A percentile compares a stretch with the other conserved stretches of the same genome.
Conservation (phyloP, 2,888 invertebrate genomes). For the Parascotia fuliginaria region DNA sequence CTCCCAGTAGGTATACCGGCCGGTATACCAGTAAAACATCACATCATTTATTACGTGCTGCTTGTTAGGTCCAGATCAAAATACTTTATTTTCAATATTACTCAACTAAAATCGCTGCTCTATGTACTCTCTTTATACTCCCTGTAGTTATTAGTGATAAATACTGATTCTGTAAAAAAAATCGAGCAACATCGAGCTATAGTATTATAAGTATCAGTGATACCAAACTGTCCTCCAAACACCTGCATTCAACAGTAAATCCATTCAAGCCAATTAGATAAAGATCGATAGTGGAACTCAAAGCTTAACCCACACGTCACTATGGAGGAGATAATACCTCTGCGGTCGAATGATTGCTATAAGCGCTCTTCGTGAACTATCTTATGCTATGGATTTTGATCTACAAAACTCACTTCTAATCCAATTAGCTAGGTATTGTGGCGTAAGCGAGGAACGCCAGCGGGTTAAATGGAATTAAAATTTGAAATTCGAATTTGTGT, state of each 20-base stretch:
- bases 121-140: too few species aligned
- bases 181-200: too few species aligned
- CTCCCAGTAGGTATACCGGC: too few species aligned
- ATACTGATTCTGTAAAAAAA: too few species aligned
- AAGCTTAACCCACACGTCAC: conserved; percentile 14
- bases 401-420: conserved; percentile 64
- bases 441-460: conserved; percentile 41
- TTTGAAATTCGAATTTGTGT: conserved; percentile 1
- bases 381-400: conserved; percentile 47
- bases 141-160: too few species aligned
- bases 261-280: conserved; percentile 20
- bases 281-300: conserved; percentile 17
- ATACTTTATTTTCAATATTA: too few species aligned
- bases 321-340: conserved; percentile 20
- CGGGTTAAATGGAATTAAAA: conserved; percentile 19
- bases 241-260: conserved; percentile 6
- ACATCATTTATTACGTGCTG: too few species aligned
- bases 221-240: too few species aligned
- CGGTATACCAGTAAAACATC: too few species aligned
- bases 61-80: too few species aligned
- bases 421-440: conserved; percentile 60
- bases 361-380: conserved; percentile 41
- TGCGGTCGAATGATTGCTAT: conserved; percentile 36
- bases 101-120: too few species aligned
- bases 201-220: too few species aligned